A percentile compares a stretch with the other conserved stretches of the same genome.
phyloP scores from a whole-genome alignment of 1,140 invertebrate species.

The Teleopsis dalmanni region DNA sequence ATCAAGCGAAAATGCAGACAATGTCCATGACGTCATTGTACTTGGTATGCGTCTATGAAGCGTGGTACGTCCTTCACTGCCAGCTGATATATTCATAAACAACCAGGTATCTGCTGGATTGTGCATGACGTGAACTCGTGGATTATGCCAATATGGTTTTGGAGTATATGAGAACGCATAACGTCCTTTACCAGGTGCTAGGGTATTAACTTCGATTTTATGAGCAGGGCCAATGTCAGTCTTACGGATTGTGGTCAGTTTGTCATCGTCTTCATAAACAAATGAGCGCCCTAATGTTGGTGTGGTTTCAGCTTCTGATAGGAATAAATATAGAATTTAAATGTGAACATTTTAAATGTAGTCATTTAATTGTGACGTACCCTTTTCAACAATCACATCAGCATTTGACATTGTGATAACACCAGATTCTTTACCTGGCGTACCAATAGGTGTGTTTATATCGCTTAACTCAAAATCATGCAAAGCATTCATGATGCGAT shows the following conservation, averaged over 20 bases:
- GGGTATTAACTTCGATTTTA: constrained; percentile 53
- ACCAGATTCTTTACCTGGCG: constrained; percentile 39
- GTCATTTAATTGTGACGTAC: constrained; percentile 6
- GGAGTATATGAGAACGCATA: constrained; percentile 85
- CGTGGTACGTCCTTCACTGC: constrained; percentile 45
- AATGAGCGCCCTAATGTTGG: constrained; percentile 19
- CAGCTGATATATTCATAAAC: constrained; percentile 71
- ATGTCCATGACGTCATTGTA: constrained; percentile 85
- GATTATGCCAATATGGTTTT: constrained; percentile 66
- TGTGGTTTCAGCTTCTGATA: constrained; percentile 26
- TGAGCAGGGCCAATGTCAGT: constrained; percentile 43
- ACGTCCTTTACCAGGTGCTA: constrained; percentile 75
- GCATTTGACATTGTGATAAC: constrained; percentile 40
- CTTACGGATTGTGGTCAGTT: constrained; percentile 33
- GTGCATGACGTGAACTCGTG: constrained; percentile 68
- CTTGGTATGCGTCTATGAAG: constrained; percentile 61
- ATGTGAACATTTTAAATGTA: neutral
- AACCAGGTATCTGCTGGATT: constrained; percentile 73
- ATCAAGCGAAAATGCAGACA: constrained; percentile 89
- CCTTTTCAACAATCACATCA: constrained; percentile 34
- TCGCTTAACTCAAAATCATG: constrained; percentile 41
- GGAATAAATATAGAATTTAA: neutral
- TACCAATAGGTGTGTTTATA: constrained; percentile 32
- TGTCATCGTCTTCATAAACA: constrained; percentile 27
- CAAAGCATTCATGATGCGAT: constrained; percentile 42